Evolutionary conservation across 2,888 invertebrate species (phyloP).

Genomic region (Cataglyphis cursor): DNA sequence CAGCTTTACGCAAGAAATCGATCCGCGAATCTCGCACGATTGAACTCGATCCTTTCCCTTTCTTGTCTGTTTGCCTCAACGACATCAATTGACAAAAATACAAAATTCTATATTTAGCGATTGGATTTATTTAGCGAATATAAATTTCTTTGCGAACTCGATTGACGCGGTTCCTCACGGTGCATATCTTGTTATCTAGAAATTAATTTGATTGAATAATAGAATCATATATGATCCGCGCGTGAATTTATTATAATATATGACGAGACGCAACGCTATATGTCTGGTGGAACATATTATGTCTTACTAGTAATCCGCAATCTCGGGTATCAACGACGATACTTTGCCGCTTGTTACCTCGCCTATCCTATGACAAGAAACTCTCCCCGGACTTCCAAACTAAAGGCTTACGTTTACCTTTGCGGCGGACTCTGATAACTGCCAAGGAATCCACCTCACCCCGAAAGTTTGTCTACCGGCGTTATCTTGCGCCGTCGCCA

Average conservation of each 20-base stretch:
- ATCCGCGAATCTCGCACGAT: conserved; percentile 69
- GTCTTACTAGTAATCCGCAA: conserved; percentile 37
- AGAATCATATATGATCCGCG: background rate
- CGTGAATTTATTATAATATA: conserved; percentile 4
- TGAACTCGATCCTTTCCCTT: conserved; percentile 68
- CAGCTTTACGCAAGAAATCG: conserved; percentile 62
- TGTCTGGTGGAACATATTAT: conserved; percentile 10
- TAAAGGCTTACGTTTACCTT: conserved; percentile 64
- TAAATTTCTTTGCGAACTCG: background rate
- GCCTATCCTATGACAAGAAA: conserved; percentile 56
- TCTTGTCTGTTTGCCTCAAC: conserved; percentile 51
- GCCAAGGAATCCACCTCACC: conserved; percentile 75
- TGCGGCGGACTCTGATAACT: conserved; percentile 71
- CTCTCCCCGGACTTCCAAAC: conserved; percentile 50
- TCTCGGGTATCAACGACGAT: conserved; percentile 51
- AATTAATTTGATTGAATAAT: background rate
- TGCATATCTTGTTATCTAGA: background rate
- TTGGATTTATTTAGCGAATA: background rate
- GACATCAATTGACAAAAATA: conserved; percentile 58
- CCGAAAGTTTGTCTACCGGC: conserved; percentile 80
- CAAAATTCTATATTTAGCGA: conserved; percentile 30
- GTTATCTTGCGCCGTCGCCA: conserved; percentile 73
- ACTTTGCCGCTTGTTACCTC: conserved; percentile 57
- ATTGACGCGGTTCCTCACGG: background rate
- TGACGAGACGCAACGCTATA: background rate